phyloP scores from a whole-genome alignment of 2,797 vertebrate genomes.

The Pseudochromis fuscus region DNA sequence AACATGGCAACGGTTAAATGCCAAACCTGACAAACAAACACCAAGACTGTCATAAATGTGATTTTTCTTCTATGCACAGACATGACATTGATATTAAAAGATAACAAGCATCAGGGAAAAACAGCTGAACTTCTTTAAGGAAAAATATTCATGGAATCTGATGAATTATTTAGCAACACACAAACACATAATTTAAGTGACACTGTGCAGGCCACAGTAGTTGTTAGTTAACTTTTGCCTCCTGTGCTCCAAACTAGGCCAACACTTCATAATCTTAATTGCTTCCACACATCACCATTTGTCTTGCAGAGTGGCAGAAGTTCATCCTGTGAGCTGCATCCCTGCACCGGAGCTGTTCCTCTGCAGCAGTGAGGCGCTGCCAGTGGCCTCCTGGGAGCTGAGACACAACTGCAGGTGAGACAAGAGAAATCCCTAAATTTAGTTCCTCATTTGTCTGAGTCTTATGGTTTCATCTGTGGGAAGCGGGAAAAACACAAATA shows the following conservation, averaged over 20 bases:
- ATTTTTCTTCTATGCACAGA: neutral
- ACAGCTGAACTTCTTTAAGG: neutral
- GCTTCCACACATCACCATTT: neutral
- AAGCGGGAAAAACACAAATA: slow-evolving; percentile 20
- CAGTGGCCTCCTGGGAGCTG: slow-evolving; percentile 49
- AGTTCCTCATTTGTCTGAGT: slow-evolving; percentile 49
- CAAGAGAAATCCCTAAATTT: slow-evolving; percentile 54
- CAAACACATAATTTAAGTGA: neutral
- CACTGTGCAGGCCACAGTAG: neutral
- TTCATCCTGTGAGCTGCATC: slow-evolving; percentile 17
- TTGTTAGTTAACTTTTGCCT: neutral
- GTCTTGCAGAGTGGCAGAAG: slow-evolving; percentile 11
- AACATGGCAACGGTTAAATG: too few species aligned
- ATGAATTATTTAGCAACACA: neutral
- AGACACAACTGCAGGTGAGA: slow-evolving; percentile 41
- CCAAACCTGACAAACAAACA: too few species aligned
- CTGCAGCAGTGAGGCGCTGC: neutral
- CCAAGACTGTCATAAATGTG: too few species aligned
- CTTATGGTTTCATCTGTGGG: slow-evolving; percentile 14
- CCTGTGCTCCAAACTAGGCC: slow-evolving; percentile 16
- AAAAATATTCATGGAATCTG: neutral
- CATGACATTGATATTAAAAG: neutral
- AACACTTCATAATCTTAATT: slow-evolving; percentile 4
- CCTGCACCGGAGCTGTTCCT: slow-evolving; percentile 7
- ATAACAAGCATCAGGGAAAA: too few species aligned